Evolutionary conservation across 2,113 vertebrate species (phyloP), one percentile per base, ranked within the genome.

Genomic region (Hystrix brachyura): DNA sequence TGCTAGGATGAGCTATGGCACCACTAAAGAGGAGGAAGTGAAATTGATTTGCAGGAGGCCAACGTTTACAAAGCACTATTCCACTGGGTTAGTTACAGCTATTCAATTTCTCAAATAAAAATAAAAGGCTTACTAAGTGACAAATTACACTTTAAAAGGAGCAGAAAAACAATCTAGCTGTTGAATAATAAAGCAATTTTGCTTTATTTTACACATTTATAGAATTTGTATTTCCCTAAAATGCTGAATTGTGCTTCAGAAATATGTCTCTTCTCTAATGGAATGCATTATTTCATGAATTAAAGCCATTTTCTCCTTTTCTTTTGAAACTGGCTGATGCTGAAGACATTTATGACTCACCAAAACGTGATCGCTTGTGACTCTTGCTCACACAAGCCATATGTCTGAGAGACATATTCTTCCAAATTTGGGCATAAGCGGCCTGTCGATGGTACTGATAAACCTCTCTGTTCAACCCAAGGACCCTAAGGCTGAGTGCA

Each of bases 31-130:
- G 38, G 84, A 94, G 87, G 27, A 97, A 95, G 59, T 72, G 34
- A 87, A 94, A 91, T 23, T 90, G 95, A 97, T 97, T 96, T 96
- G 87, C 81, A 87, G 17, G 55, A 96, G 87, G 96, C 94, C 80
- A 95, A 72, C 53, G 51, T 95, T 91, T 87, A 84, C 90, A 98
- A 96, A 94, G 76, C 67, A 92, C 65, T 90, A 62, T 84, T 96
- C 76, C 76, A 59, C 0, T 87, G 94, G 81, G 76, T 93, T 97
- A 85, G 82, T 97, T 94, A 97, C 27, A 95, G 76, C 29, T 95
- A 94, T 97, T 95, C 64, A 94, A 78, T 92, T 92, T 95, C 74
- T 79, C 69, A 90, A 94, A 90, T 90, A 94, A 92, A 97, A 93
- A 95, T 93, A 84, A 90, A 95, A 51, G 17, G 9, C 25, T 93